Percentiles rank a stretch among this genome's conserved stretches.
These are phyloP conservation scores for Tapirus terrestris DNA, from an alignment of 2,113 vertebrate species.

Conservation along the genomic window DNA sequence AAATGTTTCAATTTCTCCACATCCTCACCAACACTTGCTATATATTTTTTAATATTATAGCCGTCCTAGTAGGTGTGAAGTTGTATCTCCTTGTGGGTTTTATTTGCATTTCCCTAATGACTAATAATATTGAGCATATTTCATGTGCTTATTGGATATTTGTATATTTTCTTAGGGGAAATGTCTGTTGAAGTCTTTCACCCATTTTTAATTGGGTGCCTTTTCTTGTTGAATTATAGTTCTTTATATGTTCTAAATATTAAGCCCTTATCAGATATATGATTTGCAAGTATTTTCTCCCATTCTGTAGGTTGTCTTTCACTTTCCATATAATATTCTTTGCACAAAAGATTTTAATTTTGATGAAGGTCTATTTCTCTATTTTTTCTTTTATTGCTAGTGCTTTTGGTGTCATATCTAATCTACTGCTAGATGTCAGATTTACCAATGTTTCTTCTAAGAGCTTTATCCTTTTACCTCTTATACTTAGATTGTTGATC, in stretches of 20 bases:
- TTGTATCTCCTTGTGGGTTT: background rate
- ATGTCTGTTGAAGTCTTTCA: background rate
- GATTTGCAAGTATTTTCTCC: background rate
- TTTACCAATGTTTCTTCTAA: background rate
- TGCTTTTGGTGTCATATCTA: background rate
- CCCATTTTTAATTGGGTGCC: background rate
- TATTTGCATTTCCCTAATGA: background rate
- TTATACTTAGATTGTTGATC: background rate
- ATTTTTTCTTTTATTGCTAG: background rate
- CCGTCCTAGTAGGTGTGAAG: background rate
- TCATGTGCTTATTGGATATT: background rate
- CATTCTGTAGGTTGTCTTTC: background rate
- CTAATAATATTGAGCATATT: background rate
- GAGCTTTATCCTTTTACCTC: background rate
- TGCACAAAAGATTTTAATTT: background rate
- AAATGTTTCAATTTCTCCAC: background rate
- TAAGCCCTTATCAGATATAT: background rate
- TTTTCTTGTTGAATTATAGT: background rate
- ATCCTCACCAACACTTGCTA: background rate
- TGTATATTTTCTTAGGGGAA: background rate
- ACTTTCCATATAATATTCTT: background rate
- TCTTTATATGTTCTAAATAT: background rate
- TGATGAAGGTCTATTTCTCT: background rate
- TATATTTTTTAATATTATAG: background rate
- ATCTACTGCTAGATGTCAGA: background rate